A percentile compares a stretch with the other conserved stretches of the same genome.
These are phyloP conservation scores for Clusia tigrina DNA, from an alignment of 2,888 invertebrate species.

Conservation along the genomic window DNA sequence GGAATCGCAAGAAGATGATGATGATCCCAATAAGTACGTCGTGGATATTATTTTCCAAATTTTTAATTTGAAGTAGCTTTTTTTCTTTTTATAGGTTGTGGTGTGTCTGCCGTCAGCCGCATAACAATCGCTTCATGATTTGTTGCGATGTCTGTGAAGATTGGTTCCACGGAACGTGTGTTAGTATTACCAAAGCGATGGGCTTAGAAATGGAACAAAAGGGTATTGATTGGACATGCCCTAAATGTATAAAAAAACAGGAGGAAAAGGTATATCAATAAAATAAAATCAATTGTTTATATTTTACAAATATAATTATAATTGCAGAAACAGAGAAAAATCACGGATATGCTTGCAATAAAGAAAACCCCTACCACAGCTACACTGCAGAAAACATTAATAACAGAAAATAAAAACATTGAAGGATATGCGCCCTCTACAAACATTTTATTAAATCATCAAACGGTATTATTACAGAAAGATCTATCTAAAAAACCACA, in stretches of 20 bases:
- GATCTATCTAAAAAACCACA: constrained; percentile 25
- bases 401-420: constrained; percentile 16
- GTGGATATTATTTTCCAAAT: constrained; percentile 8
- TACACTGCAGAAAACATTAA: constrained; percentile 33
- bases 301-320: not conserved
- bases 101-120: constrained; percentile 95
- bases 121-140: constrained; percentile 96
- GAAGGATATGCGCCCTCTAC: not conserved
- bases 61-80: not conserved
- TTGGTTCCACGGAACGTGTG: constrained; percentile 98
- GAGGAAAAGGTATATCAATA: constrained; percentile 53
- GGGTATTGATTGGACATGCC: constrained; percentile 89
- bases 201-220: constrained; percentile 91
- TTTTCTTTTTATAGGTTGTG: constrained; percentile 71
- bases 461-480: too few species aligned
- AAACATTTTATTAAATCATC: too few species aligned
- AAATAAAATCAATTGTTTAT: not conserved
- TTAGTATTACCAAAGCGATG: constrained; percentile 89
- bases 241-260: constrained; percentile 72
- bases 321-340: constrained; percentile 42
- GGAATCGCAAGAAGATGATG: constrained; percentile 79
- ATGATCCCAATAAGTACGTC: constrained; percentile 82
- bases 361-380: constrained; percentile 25
- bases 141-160: constrained; percentile 95
- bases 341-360: constrained; percentile 42